A percentile compares a stretch with the other conserved stretches of the same genome.
phyloP scores from a whole-genome alignment of 2,797 vertebrate species.

The Halcyon leucocephala region DNA sequence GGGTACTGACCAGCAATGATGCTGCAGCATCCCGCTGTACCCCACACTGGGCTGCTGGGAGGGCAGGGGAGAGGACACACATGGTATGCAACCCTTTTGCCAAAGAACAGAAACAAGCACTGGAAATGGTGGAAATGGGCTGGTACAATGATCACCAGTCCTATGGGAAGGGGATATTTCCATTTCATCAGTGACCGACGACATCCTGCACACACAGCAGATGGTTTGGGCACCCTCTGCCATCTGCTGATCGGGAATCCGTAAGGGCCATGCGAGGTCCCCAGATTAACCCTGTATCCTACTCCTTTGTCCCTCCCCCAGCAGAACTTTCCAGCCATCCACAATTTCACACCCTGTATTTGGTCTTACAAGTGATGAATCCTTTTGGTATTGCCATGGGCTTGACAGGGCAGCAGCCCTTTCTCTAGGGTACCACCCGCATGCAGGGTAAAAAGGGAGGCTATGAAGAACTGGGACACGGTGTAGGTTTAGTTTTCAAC shows the following conservation, averaged over 20 bases:
- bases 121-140: background rate
- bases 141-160: fast-evolving
- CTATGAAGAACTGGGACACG: too few species aligned
- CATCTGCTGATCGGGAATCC: background rate
- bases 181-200: background rate
- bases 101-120: background rate
- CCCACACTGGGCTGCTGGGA: background rate
- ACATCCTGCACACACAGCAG: background rate
- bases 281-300: background rate
- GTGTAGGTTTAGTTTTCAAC: too few species aligned
- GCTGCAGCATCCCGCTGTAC: background rate
- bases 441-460: too few species aligned
- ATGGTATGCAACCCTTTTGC: background rate
- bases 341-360: background rate
- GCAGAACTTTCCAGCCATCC: background rate
- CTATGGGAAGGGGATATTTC: fast-evolving
- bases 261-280: fast-evolving
- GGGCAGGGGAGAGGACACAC: fast-evolving
- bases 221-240: background rate
- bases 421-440: background rate
- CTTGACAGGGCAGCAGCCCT: background rate
- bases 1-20: background rate
- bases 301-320: background rate
- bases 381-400: fast-evolving
- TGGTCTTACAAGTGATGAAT: fast-evolving